Conservation (phyloP, 2,797 vertebrate species). For the Macropus fuliginosus region DNA sequence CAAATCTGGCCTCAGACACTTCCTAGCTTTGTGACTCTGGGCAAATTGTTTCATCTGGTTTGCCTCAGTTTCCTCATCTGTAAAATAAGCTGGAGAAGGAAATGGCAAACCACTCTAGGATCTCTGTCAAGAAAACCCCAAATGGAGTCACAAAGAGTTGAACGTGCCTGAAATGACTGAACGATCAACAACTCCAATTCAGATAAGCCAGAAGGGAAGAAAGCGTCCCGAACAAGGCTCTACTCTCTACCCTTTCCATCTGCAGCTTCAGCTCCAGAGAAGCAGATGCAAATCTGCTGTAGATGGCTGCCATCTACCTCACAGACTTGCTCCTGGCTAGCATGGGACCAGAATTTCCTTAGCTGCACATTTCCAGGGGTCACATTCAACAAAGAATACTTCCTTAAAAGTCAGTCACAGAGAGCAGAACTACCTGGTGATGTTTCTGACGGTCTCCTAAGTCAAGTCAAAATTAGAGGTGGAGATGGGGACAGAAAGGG, state of each 20-base stretch:
- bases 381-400: conserved; percentile 28
- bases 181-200: no score
- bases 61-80: not conserved
- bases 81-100: not conserved
- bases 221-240: not conserved
- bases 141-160: not conserved
- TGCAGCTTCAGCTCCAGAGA: not conserved
- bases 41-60: not conserved
- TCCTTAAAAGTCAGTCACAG: conserved; percentile 34
- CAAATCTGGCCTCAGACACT: conserved; percentile 14
- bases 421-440: conserved; percentile 29
- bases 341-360: not conserved
- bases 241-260: not conserved
- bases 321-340: not conserved
- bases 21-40: not conserved
- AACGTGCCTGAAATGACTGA: not conserved
- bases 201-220: not conserved
- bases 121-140: not conserved
- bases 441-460: conserved; percentile 28
- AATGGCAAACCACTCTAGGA: not conserved
- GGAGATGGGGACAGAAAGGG: not conserved
- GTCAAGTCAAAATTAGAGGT: conserved; percentile 36
- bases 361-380: conserved; percentile 3
- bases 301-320: conserved; percentile 3
- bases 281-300: not conserved